Evolutionary conservation across 2,888 invertebrate genomes (phyloP), one percentile per base, ranked within the genome.

Genomic region (Callimorpha dominula): DNA sequence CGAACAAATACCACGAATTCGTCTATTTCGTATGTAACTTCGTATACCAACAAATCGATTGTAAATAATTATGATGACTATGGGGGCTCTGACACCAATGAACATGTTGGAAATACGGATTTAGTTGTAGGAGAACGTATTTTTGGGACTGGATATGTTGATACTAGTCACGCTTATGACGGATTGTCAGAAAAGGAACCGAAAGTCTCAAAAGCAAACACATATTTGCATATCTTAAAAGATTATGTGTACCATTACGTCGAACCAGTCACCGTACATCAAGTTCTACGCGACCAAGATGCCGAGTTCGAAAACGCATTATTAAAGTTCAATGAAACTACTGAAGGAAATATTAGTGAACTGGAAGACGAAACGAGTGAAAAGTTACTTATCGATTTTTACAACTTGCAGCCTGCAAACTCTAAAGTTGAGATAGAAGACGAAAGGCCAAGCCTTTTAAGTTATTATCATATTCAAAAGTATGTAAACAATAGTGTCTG

Each of bases 371-470:
- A 64, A 84, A 75, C 68, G 75, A 81, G 71, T 63, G 76, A 75
- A n/a, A 78, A 77, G 65, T 78, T 84, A 74, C 46, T 84, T 12
- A 75, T 81, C 52, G 91, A 91, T 73, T 92, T 93, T 81, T 92
- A 88, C 78, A 92, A 91, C 83, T 80, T 94, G 71, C 84, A 89
- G 72, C 92, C 94, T 20, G 93, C 91, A 42, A 80, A 83, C 63
- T 80, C 77, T 15, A 79, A 72, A 60, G 84, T 9, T 68, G 81
- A 52, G 60, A 80, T 4, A 75, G 65, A 70, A 12, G 42, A 14
- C 11, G 43, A 67, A 42, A 8, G 3, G 20, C 3, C 8, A 20
- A 31, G 46, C 6, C 17, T 15, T 17, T 60, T 9, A 4, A 5
- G 9, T 49, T 49, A 57, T 50, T 68, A 42, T 50, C 17, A 65